phyloP scores from a whole-genome alignment of 35 echinoderm and acorn worm species.

The Anneissia japonica region DNA sequence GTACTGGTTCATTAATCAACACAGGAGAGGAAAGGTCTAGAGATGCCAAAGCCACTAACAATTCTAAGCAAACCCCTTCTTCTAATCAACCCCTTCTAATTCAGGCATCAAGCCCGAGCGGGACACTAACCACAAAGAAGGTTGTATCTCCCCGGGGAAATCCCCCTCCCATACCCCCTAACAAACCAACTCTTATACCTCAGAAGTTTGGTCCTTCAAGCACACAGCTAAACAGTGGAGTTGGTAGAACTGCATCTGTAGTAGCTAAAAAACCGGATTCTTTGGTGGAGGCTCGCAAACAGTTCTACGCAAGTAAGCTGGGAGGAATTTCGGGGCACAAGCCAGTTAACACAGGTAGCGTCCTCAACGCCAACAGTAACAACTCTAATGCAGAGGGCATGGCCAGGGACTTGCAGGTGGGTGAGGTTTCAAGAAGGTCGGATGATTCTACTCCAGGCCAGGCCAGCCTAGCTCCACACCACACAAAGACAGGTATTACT shows the following conservation, averaged over 20 bases:
- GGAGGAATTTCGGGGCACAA: conserved; percentile 32
- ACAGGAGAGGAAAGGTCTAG: neutral
- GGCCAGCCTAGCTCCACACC: neutral
- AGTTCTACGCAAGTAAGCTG: conserved; percentile 94
- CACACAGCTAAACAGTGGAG: conserved; percentile 11
- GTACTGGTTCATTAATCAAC: neutral
- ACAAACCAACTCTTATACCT: conserved; percentile 95
- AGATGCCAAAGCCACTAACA: neutral
- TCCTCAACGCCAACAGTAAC: neutral
- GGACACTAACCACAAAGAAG: conserved; percentile 44
- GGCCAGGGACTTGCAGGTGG: neutral
- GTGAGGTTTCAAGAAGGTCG: neutral
- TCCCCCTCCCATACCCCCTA: conserved; percentile 88
- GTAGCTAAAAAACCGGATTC: conserved; percentile 61
- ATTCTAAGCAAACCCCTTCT: neutral
- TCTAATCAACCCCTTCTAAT: neutral
- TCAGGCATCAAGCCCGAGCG: neutral
- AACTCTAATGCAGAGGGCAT: neutral
- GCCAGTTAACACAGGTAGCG: neutral
- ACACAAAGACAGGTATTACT: neutral
- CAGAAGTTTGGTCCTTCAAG: conserved; percentile 77
- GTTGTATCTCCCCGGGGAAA: conserved; percentile 72
- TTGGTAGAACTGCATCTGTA: conserved; percentile 32
- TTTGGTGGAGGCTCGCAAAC: conserved; percentile 96
- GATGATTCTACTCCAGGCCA: neutral